Evolutionary conservation across 2,888 invertebrate species (phyloP).

Genomic region (Drosophila imparisetae): DNA sequence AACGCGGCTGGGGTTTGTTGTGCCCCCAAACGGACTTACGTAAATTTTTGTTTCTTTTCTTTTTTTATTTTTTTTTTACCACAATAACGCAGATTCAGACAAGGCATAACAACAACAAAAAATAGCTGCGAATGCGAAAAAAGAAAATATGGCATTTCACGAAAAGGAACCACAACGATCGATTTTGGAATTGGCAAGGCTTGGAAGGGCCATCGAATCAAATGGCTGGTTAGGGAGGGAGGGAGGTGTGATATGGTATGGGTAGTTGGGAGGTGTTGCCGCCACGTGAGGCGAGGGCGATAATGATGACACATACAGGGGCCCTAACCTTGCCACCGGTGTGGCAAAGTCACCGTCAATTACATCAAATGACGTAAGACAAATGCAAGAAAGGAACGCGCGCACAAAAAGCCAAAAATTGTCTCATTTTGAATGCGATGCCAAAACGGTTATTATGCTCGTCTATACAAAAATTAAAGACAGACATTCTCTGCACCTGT

Average conservation of each 20-base stretch:
- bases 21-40: constrained; percentile 1
- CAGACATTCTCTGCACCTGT: background rate
- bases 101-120: constrained; percentile 21
- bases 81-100: constrained; percentile 64
- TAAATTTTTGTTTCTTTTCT: background rate
- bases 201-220: constrained; percentile 34
- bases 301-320: constrained; percentile 72
- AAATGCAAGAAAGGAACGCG: constrained; percentile 35
- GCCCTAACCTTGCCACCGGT: constrained; percentile 49
- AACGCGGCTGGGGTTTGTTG: constrained; percentile 14
- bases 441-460: constrained; percentile 12
- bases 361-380: constrained; percentile 58
- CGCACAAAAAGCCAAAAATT: constrained; percentile 18
- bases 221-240: background rate
- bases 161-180: constrained; percentile 73
- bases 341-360: constrained; percentile 56
- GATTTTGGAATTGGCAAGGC: constrained; percentile 77
- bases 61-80: constrained; percentile 44
- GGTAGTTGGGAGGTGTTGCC: constrained; percentile 5
- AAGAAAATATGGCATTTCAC: constrained; percentile 58
- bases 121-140: constrained; percentile 40
- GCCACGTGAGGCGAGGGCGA: constrained; percentile 63
- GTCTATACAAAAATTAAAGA: background rate
- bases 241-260: background rate
- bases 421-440: constrained; percentile 24